These are phyloP conservation scores for Halictus rubicundus DNA, from an alignment of 1,140 invertebrate genomes.

Conservation along the genomic window DNA sequence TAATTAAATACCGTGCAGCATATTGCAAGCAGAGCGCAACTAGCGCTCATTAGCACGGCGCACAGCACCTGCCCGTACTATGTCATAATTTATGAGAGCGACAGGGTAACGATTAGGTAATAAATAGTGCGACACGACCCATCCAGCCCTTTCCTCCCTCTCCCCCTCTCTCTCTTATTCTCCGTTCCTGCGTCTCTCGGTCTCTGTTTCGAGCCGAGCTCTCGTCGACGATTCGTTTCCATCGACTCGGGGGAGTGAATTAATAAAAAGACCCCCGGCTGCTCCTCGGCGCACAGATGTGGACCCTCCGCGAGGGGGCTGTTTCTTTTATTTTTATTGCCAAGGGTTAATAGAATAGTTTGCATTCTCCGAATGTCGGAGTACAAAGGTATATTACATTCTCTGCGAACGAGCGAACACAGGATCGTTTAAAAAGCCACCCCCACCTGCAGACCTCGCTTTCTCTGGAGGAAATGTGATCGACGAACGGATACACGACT, in stretches of 20 bases:
- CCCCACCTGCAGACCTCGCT: too few species aligned
- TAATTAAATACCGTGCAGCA: background rate
- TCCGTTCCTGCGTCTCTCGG: background rate
- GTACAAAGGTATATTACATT: constrained; percentile 59
- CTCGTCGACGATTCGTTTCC: constrained; percentile 45
- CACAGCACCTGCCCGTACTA: constrained; percentile 54
- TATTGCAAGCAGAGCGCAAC: background rate
- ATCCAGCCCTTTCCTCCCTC: constrained; percentile 30
- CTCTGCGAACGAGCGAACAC: background rate
- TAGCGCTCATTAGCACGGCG: constrained; percentile 1
- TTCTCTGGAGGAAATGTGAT: too few species aligned
- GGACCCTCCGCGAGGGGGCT: constrained; percentile 55
- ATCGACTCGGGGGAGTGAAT: constrained; percentile 66
- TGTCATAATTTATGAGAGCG: constrained; percentile 60
- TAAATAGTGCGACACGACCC: constrained; percentile 60
- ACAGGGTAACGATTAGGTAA: constrained; percentile 64
- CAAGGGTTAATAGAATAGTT: constrained; percentile 72
- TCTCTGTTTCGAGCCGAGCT: constrained; percentile 9
- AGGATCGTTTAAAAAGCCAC: too few species aligned
- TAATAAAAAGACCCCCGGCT: constrained; percentile 72
- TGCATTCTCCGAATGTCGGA: constrained; percentile 60
- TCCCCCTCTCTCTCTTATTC: constrained; percentile 11
- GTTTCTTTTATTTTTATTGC: constrained; percentile 72
- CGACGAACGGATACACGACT: too few species aligned
- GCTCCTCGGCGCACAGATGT: constrained; percentile 69